Evolutionary conservation across 2,113 vertebrate genomes (phyloP).

Genomic region (Macquaria australasica): DNA sequence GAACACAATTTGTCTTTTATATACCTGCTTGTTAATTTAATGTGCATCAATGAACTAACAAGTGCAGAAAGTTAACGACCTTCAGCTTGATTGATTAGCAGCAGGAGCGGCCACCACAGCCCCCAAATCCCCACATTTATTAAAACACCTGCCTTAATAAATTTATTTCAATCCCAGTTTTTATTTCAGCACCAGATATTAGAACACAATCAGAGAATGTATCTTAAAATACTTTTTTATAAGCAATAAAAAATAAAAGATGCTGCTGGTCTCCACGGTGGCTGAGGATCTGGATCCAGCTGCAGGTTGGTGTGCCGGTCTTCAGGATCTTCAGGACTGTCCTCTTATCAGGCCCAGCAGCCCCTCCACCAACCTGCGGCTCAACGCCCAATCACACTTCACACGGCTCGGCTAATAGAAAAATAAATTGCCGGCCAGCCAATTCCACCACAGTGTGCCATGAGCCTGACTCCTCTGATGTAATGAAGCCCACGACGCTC

Average conservation of each 20-base stretch:
- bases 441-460: constrained; percentile 43
- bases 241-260: neutral
- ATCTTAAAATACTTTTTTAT: neutral
- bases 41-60: too few relatives aligned
- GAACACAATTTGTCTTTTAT: too few relatives aligned
- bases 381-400: constrained; percentile 60
- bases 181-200: neutral
- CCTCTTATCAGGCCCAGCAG: constrained; percentile 65
- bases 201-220: neutral
- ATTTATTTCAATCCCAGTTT: neutral
- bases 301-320: neutral
- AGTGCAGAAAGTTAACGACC: too few relatives aligned
- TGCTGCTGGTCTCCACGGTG: neutral
- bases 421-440: constrained; percentile 61
- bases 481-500: constrained; percentile 39
- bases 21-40: too few relatives aligned
- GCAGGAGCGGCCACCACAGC: neutral
- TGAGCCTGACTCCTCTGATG: constrained; percentile 47
- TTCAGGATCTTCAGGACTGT: neutral
- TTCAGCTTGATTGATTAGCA: too few relatives aligned
- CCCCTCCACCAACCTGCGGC: constrained; percentile 24
- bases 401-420: constrained; percentile 61
- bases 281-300: neutral
- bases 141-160: too few relatives aligned
- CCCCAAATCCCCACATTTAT: neutral